Evolutionary conservation across 2,113 vertebrate species (phyloP).

Genomic region (Toxotes chatareus): DNA sequence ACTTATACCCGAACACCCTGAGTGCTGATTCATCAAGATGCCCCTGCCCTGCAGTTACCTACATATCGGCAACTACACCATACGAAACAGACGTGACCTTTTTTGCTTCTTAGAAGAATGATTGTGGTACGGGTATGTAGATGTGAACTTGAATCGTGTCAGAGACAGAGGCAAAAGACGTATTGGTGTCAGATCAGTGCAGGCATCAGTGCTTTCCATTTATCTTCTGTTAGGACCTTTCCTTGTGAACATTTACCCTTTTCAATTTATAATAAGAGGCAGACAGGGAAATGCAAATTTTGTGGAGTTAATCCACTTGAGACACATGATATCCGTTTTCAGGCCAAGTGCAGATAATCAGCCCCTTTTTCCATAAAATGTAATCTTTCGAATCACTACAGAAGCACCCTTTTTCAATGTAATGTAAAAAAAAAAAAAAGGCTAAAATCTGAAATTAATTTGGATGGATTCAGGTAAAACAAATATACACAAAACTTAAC

Average conservation of each 20-base stretch:
- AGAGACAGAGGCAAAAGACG: neutral
- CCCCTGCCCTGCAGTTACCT: neutral
- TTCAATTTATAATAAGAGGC: conserved; percentile 1
- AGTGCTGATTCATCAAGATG: conserved; percentile 42
- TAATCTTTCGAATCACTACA: conserved; percentile 10
- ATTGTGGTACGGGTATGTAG: neutral
- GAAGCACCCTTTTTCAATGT: neutral
- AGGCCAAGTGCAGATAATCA: neutral
- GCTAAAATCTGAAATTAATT: neutral
- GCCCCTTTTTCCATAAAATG: neutral
- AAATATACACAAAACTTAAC: neutral
- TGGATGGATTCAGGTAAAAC: neutral
- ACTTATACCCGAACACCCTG: neutral
- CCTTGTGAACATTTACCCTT: neutral
- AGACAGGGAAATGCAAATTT: conserved; percentile 23
- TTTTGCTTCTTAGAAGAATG: neutral
- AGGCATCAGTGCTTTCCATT: neutral
- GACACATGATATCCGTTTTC: neutral
- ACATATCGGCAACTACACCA: neutral
- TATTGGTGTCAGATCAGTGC: too few species aligned
- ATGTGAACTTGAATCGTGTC: neutral
- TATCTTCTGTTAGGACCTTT: neutral
- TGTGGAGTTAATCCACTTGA: neutral
- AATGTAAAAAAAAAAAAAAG: neutral
- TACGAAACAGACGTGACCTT: conserved; percentile 13